Percentiles rank a stretch among this genome's conserved stretches.
Evolutionary conservation across 2,797 vertebrate genomes (phyloP).

Genomic region (Florisuga fusca): DNA sequence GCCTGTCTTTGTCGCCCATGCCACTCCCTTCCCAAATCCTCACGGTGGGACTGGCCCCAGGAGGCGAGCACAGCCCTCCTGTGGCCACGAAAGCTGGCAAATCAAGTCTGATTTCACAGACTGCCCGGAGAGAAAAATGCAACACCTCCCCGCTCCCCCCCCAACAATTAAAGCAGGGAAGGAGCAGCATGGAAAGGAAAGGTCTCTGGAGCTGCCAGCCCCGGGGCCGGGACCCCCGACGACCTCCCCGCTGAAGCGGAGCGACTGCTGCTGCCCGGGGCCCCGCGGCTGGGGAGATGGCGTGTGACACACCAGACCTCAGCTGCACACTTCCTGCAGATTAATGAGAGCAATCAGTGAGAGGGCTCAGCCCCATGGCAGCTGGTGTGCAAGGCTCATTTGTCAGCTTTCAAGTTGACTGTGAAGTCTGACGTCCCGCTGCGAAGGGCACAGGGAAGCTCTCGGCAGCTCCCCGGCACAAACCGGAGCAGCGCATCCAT

Average conservation of each 20-base stretch:
- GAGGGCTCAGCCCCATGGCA: not conserved
- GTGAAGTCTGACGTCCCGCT: not conserved
- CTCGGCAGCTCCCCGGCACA: not conserved
- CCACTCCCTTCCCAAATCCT: not conserved
- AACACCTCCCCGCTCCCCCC: too few relatives aligned
- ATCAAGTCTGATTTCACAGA: not conserved
- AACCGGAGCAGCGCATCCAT: not conserved
- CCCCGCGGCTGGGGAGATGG: not conserved
- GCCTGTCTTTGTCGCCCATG: not conserved
- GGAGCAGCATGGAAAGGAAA: not conserved
- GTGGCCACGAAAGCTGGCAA: not conserved
- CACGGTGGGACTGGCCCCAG: accelerated
- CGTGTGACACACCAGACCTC: not conserved
- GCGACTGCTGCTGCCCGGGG: not conserved
- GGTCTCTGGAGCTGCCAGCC: not conserved
- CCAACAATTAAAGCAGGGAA: not conserved
- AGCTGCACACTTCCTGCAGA: not conserved
- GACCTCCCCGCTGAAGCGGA: not conserved
- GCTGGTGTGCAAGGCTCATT: not conserved
- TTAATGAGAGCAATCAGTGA: not conserved
- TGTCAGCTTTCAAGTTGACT: not conserved
- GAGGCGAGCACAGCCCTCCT: not conserved
- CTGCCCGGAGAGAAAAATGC: not conserved
- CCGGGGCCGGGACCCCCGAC: accelerated
- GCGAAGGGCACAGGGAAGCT: not conserved